Base-by-base conservation (phyloP, 2,113 vertebrate genomes). In the Oceanites oceanicus region DNA sequence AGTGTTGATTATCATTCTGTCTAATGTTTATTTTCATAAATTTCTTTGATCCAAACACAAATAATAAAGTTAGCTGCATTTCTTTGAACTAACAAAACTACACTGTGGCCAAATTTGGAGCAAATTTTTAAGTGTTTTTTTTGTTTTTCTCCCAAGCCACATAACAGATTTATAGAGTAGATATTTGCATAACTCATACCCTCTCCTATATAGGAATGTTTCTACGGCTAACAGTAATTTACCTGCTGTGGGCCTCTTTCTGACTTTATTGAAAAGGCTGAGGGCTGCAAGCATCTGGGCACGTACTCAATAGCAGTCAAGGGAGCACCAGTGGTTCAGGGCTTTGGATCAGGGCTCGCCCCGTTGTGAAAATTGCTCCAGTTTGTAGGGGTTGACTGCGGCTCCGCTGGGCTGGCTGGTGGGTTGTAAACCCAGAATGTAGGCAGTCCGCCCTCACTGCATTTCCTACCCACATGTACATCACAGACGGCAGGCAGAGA, bases 1-100 rank as follows among this genome's bases (percentile, higher is more conserved):
- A 96, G 81, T 91, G 96, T 94, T 79, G 97, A 97, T 88, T 86
- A 97, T 98, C 95, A 94, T 96, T 97, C 97, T 80, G 92, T 94
- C 97, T 97, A 97, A 96, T 95, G 96, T 92, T 97, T 97, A 97
- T 97, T 98, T 98, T 97, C 95, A 91, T 84, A 83, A 91, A 96
- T 97, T 97, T 92, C 96, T 98, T 97, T 97, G 95, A 97, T 97
- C 96, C 86, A 92, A 96, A 95, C 85, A 96, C 94, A 97, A 95
- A 97, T 95, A 97, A 96, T 96, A 93, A 96, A 95, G 82, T 95
- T 90, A 78, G 47, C 58, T 91, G 73, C 12, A 38, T 55, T 92
- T 80, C 49, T 97, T 97, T 97, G 92, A 97, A 97, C 92, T 88
- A 94, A 67, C 83, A 82, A 91, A 95, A 83, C 73, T 83, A 79